These are phyloP conservation scores for Danaus melanippus DNA, from an alignment of 1,140 invertebrate genomes.

Conservation along the genomic window DNA sequence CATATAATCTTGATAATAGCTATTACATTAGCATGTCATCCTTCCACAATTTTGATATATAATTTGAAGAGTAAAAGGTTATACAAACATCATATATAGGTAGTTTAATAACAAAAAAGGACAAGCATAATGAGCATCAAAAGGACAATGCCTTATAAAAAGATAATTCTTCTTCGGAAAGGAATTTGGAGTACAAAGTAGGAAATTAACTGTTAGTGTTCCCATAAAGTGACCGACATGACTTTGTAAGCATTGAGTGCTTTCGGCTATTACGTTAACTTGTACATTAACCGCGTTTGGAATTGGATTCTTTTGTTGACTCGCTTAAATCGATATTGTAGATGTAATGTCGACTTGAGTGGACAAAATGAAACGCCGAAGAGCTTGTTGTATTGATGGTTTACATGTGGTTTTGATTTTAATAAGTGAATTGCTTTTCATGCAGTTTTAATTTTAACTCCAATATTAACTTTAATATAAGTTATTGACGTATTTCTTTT, in stretches of 20 bases:
- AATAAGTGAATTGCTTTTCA: conserved; percentile 4
- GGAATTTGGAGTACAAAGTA: conserved; percentile 54
- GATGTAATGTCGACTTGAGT: conserved; percentile 1
- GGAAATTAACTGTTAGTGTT: conserved; percentile 65
- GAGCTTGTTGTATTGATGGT: background rate
- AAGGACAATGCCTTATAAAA: too few species aligned
- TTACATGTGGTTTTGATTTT: too few species aligned
- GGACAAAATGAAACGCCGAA: background rate
- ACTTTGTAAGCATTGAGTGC: conserved; percentile 68
- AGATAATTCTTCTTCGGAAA: conserved; percentile 41
- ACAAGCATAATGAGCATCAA: too few species aligned
- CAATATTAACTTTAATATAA: too few species aligned
- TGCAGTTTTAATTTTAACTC: too few species aligned
- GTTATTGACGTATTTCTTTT: background rate
- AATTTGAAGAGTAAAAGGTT: too few species aligned
- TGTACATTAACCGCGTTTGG: conserved; percentile 57
- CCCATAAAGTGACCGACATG: conserved; percentile 59
- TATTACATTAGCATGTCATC: too few species aligned
- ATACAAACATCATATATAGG: conserved; percentile 38
- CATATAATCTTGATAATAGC: too few species aligned
- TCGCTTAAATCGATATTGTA: conserved; percentile 34
- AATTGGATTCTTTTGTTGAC: conserved; percentile 42
- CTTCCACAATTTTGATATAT: too few species aligned
- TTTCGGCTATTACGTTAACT: conserved; percentile 69
- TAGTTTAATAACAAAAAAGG: conserved; percentile 30